Percentiles rank a stretch among this genome's conserved stretches.
Conservation (phyloP, 2,888 invertebrate genomes). For the Pyrochroa serraticornis region DNA sequence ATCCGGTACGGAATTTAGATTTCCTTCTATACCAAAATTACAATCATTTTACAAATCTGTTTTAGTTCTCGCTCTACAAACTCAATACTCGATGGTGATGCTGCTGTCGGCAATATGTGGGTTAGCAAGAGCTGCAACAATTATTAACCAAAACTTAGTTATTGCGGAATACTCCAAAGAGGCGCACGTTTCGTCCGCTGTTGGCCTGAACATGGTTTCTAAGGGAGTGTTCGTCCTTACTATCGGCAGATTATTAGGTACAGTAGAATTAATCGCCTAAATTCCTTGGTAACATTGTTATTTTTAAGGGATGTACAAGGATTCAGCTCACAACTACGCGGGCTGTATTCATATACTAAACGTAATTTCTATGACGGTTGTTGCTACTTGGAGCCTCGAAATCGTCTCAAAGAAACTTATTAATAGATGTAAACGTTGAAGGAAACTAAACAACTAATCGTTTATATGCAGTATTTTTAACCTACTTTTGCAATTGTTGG, state of each 20-base stretch:
- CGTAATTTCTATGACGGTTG: slow-evolving; percentile 61
- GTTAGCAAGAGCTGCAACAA: slow-evolving; percentile 73
- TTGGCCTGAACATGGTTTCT: slow-evolving; percentile 74
- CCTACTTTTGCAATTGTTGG: neutral
- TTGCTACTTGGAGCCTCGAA: slow-evolving; percentile 67
- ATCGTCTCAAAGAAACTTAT: slow-evolving; percentile 52
- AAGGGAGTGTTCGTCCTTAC: slow-evolving; percentile 73
- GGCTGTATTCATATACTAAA: slow-evolving; percentile 70
- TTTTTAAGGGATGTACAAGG: slow-evolving; percentile 70
- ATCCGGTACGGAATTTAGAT: slow-evolving; percentile 60
- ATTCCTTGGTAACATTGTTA: slow-evolving; percentile 2
- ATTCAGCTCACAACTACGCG: slow-evolving; percentile 67
- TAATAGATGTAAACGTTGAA: neutral
- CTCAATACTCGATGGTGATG: slow-evolving; percentile 61
- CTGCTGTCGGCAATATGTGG: slow-evolving; percentile 67
- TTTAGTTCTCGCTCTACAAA: slow-evolving; percentile 68
- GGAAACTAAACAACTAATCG: neutral
- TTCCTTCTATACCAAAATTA: neutral
- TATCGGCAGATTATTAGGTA: slow-evolving; percentile 64
- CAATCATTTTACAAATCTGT: slow-evolving; percentile 36
- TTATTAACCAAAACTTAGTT: slow-evolving; percentile 74
- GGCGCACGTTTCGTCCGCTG: slow-evolving; percentile 67
- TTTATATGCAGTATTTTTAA: neutral
- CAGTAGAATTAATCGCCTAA: slow-evolving; percentile 17
- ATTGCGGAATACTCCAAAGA: slow-evolving; percentile 68